Evolutionary conservation across 2,888 invertebrate genomes (phyloP), one percentile per base, ranked within the genome.

Genomic region (Chorisops tibialis): DNA sequence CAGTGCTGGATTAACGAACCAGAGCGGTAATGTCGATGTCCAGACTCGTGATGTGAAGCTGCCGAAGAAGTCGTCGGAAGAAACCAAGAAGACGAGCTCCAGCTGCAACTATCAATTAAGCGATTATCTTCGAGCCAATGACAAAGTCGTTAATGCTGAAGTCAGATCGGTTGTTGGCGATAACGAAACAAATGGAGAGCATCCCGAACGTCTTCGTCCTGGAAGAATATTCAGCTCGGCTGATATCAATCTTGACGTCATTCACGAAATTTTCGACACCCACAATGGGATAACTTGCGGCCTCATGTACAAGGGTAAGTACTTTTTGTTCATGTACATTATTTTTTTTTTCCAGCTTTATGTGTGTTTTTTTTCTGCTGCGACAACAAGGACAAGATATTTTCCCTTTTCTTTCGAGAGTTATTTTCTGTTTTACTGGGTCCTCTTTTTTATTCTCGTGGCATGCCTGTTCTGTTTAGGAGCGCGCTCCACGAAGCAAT

Each of bases 251-350:
- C 59, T 74, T 49, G 67, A 71, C 59, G 64, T 74, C 63, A 68
- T 65, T 47, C 74, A 74, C 65, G 71, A 73, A 48, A 59, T 71
- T 60, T 74, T 73, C 62, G 71, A 71, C 59, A 69, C 69, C n/a
- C 56, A 64, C n/a, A 66, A 68, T 11, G 71, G 71, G 56, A 67
- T 74, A 49, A 69, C 69, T 54, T 71, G 71, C 56, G 73, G 72
- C 59, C 63, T 74, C 19, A 66, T 72, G 61, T 74, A 74, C 63
- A 70, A 69, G 65, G 71, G 74, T 74, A 67, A 71, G 71, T 68
- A 11, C 1, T 14, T 16, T 9, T 43, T 16, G 18, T 18, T 43
- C 43, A 43, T 7, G 41, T 41, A 43, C 43, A 12, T 11, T 6
- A 37, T 37, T 9, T 30, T 12, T 49, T 16, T 30, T 49, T 30